A percentile compares a stretch with the other conserved stretches of the same genome.
Conservation (phyloP, 2,797 vertebrate genomes). For the Oreochromis mossambicus region DNA sequence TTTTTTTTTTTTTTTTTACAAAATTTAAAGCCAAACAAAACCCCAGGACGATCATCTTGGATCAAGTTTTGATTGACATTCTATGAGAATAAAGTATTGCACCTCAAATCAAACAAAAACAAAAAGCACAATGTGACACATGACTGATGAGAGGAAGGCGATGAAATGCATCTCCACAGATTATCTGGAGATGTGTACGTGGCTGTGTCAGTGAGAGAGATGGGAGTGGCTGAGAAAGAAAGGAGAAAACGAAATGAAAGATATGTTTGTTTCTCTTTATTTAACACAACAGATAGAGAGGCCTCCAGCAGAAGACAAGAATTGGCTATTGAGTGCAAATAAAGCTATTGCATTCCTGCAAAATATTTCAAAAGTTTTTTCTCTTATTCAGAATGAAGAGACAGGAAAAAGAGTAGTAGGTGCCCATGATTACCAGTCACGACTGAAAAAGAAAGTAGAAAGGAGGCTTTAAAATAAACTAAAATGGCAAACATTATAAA, state of each 20-base stretch:
- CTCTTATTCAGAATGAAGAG: neutral
- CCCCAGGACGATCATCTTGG: neutral
- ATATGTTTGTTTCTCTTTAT: neutral
- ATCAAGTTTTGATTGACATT: neutral
- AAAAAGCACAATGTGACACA: neutral
- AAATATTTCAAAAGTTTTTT: neutral
- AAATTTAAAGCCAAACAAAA: too few species aligned
- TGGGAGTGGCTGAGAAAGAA: neutral
- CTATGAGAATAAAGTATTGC: neutral
- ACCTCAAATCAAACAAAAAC: neutral
- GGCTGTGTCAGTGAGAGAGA: neutral
- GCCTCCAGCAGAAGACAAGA: neutral
- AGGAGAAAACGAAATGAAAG: neutral
- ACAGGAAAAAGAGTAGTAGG: neutral
- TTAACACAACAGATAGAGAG: neutral
- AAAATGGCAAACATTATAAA: neutral
- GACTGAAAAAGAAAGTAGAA: neutral
- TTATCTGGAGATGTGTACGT: neutral
- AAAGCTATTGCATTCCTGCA: neutral
- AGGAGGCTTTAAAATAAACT: neutral
- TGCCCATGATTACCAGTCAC: neutral
- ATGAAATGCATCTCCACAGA: neutral
- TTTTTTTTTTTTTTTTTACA: too few species aligned
- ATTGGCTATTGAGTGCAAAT: neutral
- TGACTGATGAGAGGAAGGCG: neutral